Percentiles rank a stretch among this genome's conserved stretches.
Evolutionary conservation across 2,888 invertebrate species (phyloP).

Genomic region (Ommatoiulus sabulosus): DNA sequence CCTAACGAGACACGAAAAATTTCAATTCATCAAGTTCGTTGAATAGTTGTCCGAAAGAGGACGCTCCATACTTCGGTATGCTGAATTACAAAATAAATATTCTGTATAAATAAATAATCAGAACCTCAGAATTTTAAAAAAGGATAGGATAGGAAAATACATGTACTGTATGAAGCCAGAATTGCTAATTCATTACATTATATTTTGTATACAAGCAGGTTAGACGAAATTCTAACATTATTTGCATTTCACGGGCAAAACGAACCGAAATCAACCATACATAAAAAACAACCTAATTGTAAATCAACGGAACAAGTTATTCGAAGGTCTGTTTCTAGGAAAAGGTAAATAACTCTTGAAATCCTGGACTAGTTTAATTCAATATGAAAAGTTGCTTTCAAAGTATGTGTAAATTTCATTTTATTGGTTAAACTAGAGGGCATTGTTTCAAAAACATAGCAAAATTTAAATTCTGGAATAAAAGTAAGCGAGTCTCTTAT

Average conservation of each 20-base stretch:
- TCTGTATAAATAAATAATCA: too few relatives aligned
- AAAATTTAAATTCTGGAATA: slow-evolving; percentile 25
- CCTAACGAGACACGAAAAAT: not conserved
- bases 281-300: not conserved
- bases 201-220: too few relatives aligned
- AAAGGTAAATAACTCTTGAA: not conserved
- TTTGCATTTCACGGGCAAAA: not conserved
- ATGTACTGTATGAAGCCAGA: too few relatives aligned
- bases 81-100: too few relatives aligned
- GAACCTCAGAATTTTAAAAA: too few relatives aligned
- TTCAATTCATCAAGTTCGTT: not conserved
- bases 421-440: not conserved
- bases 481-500: not conserved
- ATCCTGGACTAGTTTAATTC: not conserved
- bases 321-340: not conserved
- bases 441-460: not conserved
- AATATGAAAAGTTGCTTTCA: not conserved
- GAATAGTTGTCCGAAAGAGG: not conserved
- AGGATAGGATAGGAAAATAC: too few relatives aligned
- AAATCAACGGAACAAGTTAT: not conserved
- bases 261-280: not conserved
- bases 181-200: too few relatives aligned
- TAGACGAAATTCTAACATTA: too few relatives aligned
- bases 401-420: not conserved
- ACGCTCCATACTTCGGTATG: not conserved